Base-by-base conservation (phyloP, 2,113 vertebrate species). In the Rhinopomastus cyanomelas region DNA sequence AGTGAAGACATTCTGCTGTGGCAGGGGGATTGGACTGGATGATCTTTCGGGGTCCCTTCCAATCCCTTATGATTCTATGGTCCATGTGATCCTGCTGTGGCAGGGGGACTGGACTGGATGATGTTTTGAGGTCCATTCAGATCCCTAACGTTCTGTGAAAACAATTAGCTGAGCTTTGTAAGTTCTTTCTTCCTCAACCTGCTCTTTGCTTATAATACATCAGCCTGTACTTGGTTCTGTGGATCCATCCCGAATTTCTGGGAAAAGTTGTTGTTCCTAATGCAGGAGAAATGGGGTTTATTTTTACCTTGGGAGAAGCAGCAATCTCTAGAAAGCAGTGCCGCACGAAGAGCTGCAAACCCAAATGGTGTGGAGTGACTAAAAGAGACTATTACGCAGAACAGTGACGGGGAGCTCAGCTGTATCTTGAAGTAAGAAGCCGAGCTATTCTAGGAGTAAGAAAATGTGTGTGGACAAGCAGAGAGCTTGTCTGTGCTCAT, bases 401-500 rank as follows among this genome's bases (percentile, higher is more conserved):
- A 56, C 16, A 85, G n/a, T 4, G 12, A 62, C 49, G 59, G 53
- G 56, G 27, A 78, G 10, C 39, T 77, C 73, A 71, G 65, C 27
- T 75, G 27, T 49, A 44, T 74, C 39, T 83, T 67, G 68, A 46
- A 65, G 17, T 69, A 49, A 85, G 80, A 61, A 72, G 30, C 65
- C 68, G 77, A 95, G 81, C 90, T 92, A 68, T 65, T 75, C 66
- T 75, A 32, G 53, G 30, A 16, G 20, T 13, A 59, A 44, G 56
- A 55, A 60, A 60, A 62, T 1, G 16, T 74, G 57, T 74, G 53
- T 65, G 62, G 73, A 62, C 77, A 81, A 78, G 85, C 19, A 48
- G 84, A 89, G 46, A 51, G 75, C 77, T 91, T 86, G 69, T 88
- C 69, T 84, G 44, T 74, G 34, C 69, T 89, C 49, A 68, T 91